Evolutionary conservation across 2,113 vertebrate species (phyloP).

Genomic region (Gymnogyps californianus): DNA sequence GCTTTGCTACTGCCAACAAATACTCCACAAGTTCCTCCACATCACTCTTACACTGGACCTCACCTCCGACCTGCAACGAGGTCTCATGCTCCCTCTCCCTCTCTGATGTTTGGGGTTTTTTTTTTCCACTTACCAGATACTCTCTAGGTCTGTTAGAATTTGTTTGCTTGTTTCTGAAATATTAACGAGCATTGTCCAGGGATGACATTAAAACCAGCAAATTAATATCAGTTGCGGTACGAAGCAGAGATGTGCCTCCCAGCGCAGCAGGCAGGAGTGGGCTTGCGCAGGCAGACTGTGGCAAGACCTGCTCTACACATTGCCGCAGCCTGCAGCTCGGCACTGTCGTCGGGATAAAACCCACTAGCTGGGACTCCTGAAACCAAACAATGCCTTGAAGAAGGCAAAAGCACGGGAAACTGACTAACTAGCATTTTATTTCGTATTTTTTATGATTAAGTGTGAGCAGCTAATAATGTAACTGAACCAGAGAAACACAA

Average conservation of each 20-base stretch:
- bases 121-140: neutral
- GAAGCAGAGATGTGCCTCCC: neutral
- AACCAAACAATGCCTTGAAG: neutral
- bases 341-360: neutral
- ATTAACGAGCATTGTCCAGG: neutral
- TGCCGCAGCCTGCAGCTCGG: neutral
- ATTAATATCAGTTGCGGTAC: neutral
- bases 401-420: neutral
- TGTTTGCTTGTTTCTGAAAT: neutral
- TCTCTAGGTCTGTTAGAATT: neutral
- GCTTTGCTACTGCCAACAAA: slow-evolving; percentile 17
- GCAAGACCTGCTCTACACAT: neutral
- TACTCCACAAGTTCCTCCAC: neutral
- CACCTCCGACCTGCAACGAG: neutral
- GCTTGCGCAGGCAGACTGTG: neutral
- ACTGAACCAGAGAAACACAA: neutral
- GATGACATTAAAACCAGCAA: neutral
- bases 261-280: neutral
- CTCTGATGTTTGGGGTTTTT: rapidly evolving
- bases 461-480: neutral
- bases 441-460: neutral
- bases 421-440: neutral
- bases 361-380: neutral
- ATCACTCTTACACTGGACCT: neutral
- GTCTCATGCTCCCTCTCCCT: neutral